phyloP scores from a whole-genome alignment of 2,888 invertebrate species.

The Panorpa germanica region DNA sequence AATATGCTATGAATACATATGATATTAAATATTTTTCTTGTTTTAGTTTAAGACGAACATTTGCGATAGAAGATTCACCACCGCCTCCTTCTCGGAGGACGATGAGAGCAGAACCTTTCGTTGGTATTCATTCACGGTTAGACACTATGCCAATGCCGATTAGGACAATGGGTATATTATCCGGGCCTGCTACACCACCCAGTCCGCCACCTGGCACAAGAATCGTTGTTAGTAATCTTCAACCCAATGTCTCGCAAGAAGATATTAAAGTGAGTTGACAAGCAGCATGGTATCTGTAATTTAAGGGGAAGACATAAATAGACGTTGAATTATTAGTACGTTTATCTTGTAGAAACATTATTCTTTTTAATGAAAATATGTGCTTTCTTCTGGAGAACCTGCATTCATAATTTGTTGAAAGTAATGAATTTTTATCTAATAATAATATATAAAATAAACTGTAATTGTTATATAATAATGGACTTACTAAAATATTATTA shows the following conservation, averaged over 20 bases:
- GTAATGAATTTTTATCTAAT: too few species aligned
- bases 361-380: too few species aligned
- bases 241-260: conserved; percentile 68
- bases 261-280: conserved; percentile 66
- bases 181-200: conserved; percentile 15
- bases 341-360: too few species aligned
- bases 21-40: background rate
- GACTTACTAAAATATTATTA: too few species aligned
- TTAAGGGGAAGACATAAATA: too few species aligned
- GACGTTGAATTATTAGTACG: too few species aligned
- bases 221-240: conserved; percentile 81
- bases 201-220: conserved; percentile 44
- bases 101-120: conserved; percentile 9
- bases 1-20: background rate
- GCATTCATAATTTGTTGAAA: too few species aligned
- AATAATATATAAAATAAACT: too few species aligned
- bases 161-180: too few species aligned
- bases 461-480: too few species aligned
- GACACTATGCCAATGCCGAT: conserved; percentile 25
- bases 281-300: too few species aligned
- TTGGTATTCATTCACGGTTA: conserved; percentile 23
- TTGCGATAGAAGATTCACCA: conserved; percentile 11
- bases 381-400: too few species aligned
- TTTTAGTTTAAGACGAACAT: background rate
- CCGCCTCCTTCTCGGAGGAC: conserved; percentile 24